Evolutionary conservation across 2,113 vertebrate species (phyloP).

Genomic region (Macquaria ambigua): DNA sequence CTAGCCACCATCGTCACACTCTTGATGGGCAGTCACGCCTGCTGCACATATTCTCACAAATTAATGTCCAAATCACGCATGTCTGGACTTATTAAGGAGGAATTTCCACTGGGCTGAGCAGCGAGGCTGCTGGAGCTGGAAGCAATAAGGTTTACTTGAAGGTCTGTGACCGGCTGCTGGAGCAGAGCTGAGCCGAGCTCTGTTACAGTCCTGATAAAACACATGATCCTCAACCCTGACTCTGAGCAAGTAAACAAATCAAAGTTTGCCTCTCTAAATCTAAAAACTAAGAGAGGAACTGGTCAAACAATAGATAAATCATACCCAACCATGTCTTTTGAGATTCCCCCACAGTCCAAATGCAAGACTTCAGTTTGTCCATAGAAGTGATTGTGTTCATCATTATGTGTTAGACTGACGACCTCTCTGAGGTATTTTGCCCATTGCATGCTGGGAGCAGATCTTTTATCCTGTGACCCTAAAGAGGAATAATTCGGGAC

Average conservation of each 20-base stretch:
- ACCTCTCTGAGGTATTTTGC: neutral
- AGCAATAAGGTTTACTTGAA: neutral
- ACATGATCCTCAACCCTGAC: neutral
- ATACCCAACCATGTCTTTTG: neutral
- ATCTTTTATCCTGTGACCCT: neutral
- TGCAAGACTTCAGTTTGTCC: neutral
- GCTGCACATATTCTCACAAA: conserved; percentile 9
- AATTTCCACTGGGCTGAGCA: neutral
- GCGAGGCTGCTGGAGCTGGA: neutral
- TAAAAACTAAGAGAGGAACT: neutral
- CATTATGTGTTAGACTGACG: neutral
- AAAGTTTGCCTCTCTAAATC: neutral
- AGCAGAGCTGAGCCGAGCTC: conserved; percentile 15
- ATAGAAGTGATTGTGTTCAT: neutral
- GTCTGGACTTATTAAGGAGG: neutral
- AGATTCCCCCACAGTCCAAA: neutral
- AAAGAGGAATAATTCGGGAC: neutral
- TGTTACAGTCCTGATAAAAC: conserved; percentile 25
- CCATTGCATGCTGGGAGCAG: neutral
- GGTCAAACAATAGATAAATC: neutral
- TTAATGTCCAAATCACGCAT: accelerated
- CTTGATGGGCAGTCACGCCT: neutral
- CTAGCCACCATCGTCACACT: neutral
- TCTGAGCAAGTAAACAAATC: neutral
- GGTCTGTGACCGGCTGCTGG: neutral